Percentiles rank a stretch among this genome's conserved stretches.
Evolutionary conservation across 2,113 vertebrate species (phyloP).

Genomic region (Genyomyrus donnyi): DNA sequence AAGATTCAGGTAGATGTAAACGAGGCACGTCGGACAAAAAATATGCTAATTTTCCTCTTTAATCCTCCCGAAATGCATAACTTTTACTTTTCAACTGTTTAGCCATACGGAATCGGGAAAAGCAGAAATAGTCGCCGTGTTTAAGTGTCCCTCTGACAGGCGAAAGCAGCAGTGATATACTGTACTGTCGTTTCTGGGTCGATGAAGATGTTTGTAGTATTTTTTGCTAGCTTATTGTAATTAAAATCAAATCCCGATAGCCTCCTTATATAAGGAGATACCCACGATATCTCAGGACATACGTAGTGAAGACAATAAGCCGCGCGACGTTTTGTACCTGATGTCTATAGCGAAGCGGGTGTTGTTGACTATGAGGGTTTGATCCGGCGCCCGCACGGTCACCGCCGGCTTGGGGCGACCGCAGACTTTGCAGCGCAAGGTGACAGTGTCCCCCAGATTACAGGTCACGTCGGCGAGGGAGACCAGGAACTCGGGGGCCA

Average conservation of each 20-base stretch:
- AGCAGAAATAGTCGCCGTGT: background rate
- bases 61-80: background rate
- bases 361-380: conserved; percentile 79
- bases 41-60: background rate
- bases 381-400: conserved; percentile 88
- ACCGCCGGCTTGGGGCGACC: conserved; percentile 84
- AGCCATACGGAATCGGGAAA: background rate
- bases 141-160: background rate
- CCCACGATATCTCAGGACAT: background rate
- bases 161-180: background rate
- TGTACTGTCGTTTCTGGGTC: background rate
- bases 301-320: background rate
- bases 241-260: background rate
- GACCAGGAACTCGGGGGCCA: conserved; percentile 91
- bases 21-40: background rate
- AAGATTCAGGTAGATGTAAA: background rate
- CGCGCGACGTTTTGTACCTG: conserved; percentile 42
- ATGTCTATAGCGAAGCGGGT: conserved; percentile 69
- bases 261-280: background rate
- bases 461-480: conserved; percentile 86
- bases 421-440: conserved; percentile 90
- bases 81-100: background rate
- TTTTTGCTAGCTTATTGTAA: background rate
- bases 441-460: conserved; percentile 90
- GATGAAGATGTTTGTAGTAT: background rate